A percentile compares a stretch with the other conserved stretches of the same genome.
phyloP scores from a whole-genome alignment of 2,888 invertebrate genomes.

The Pseudococcus jackbeardsleyi region DNA sequence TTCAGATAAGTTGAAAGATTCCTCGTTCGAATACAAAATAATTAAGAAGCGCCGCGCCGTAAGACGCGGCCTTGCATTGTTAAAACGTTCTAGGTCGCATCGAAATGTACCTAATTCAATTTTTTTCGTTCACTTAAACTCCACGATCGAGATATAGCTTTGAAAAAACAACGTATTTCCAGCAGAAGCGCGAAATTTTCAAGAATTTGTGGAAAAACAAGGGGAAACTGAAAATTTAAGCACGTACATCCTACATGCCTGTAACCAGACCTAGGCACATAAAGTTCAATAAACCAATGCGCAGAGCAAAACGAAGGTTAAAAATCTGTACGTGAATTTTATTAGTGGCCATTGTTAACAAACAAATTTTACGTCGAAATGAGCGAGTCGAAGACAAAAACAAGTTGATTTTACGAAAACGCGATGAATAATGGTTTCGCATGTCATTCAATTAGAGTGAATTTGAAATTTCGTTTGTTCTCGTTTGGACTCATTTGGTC shows the following conservation, averaged over 20 bases:
- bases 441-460: constrained; percentile 25
- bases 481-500: not conserved
- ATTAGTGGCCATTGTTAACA: constrained; percentile 11
- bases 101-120: constrained; percentile 3
- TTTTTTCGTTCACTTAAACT: not conserved
- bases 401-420: constrained; percentile 26
- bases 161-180: constrained; percentile 1
- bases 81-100: constrained; percentile 54
- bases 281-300: constrained; percentile 25
- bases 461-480: not conserved
- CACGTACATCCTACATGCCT: too few relatives aligned
- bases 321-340: constrained; percentile 20
- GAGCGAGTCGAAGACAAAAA: constrained; percentile 27
- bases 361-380: not conserved
- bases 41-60: constrained; percentile 9
- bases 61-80: constrained; percentile 53
- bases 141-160: not conserved
- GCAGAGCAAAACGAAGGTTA: not conserved
- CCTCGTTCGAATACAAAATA: constrained; percentile 34
- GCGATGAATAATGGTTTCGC: constrained; percentile 34
- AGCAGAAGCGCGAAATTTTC: not conserved
- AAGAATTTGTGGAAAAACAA: not conserved
- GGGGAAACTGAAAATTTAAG: too few relatives aligned
- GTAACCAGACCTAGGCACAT: not conserved
- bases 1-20: constrained; percentile 34